Percentiles rank a stretch among this genome's conserved stretches.
These are phyloP conservation scores for Troilus luridus DNA, from an alignment of 2,888 invertebrate genomes.

Conservation along the genomic window DNA sequence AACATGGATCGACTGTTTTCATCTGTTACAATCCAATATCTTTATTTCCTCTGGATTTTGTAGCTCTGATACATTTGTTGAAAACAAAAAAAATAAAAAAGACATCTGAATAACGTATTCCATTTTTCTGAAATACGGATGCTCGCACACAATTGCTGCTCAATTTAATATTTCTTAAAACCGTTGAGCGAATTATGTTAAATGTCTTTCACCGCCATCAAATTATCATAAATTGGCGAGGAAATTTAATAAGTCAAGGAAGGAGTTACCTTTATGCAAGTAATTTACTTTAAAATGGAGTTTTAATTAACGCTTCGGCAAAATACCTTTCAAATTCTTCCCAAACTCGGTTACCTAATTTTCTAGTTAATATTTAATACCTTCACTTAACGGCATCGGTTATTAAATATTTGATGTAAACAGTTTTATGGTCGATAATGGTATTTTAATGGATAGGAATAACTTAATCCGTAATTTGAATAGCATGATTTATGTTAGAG, in stretches of 20 bases:
- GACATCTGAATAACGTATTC: background rate
- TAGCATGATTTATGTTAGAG: too few relatives aligned
- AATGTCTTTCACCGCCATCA: background rate
- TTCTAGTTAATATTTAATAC: background rate
- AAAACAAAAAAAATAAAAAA: background rate
- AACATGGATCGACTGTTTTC: background rate
- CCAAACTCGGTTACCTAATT: background rate
- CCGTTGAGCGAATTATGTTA: background rate
- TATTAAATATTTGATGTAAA: background rate
- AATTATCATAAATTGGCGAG: background rate
- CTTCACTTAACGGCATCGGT: background rate
- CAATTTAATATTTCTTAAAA: background rate
- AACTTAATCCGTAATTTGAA: too few relatives aligned
- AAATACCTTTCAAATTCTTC: background rate
- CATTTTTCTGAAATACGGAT: background rate
- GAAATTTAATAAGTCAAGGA: conserved; percentile 1
- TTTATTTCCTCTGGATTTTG: background rate
- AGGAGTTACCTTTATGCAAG: background rate
- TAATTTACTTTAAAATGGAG: conserved; percentile 11
- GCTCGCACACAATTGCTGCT: background rate
- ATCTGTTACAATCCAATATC: background rate
- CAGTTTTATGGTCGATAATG: background rate
- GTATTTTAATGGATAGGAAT: too few relatives aligned
- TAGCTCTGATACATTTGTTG: background rate
- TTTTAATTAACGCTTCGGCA: background rate